phyloP scores from a whole-genome alignment of 2,797 vertebrate genomes.

The Sebastes diaconus region DNA sequence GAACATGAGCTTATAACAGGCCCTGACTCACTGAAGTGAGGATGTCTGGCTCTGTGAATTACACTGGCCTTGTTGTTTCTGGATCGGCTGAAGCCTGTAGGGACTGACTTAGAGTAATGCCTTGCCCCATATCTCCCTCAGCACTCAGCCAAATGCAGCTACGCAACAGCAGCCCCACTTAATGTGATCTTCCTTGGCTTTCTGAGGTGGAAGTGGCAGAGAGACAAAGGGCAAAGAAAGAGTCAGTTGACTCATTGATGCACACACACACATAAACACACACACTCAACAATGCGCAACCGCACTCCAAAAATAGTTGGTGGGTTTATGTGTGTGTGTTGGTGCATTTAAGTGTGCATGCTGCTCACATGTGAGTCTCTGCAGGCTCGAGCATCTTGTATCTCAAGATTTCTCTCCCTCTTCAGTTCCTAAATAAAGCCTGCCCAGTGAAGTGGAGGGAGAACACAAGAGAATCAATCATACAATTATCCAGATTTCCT shows the following conservation, averaged over 20 bases:
- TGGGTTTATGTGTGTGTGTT: constrained; percentile 42
- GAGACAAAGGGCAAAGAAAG: constrained; percentile 74
- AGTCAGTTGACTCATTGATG: constrained; percentile 76
- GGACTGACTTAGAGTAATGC: constrained; percentile 81
- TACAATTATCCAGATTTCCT: constrained; percentile 81
- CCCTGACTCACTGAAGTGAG: constrained; percentile 73
- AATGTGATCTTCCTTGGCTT: constrained; percentile 81
- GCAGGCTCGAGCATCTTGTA: constrained; percentile 56
- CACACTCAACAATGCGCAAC: constrained; percentile 48
- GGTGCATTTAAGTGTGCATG: constrained; percentile 51
- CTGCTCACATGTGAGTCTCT: constrained; percentile 51
- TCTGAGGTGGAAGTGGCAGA: constrained; percentile 76
- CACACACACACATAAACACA: constrained; percentile 41
- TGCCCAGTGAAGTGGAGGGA: constrained; percentile 71
- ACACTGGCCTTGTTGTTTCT: constrained; percentile 80
- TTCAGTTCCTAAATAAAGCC: constrained; percentile 73
- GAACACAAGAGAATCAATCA: constrained; percentile 80
- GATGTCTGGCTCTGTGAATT: constrained; percentile 75
- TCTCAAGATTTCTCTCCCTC: constrained; percentile 67
- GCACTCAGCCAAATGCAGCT: constrained; percentile 78
- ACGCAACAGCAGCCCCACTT: constrained; percentile 78
- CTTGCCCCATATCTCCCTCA: constrained; percentile 78
- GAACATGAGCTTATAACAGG: constrained; percentile 66
- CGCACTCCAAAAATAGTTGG: constrained; percentile 66
- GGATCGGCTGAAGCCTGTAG: constrained; percentile 75